Conservation (phyloP, 2,797 vertebrate species). For the Schizothorax lantsangensis region DNA sequence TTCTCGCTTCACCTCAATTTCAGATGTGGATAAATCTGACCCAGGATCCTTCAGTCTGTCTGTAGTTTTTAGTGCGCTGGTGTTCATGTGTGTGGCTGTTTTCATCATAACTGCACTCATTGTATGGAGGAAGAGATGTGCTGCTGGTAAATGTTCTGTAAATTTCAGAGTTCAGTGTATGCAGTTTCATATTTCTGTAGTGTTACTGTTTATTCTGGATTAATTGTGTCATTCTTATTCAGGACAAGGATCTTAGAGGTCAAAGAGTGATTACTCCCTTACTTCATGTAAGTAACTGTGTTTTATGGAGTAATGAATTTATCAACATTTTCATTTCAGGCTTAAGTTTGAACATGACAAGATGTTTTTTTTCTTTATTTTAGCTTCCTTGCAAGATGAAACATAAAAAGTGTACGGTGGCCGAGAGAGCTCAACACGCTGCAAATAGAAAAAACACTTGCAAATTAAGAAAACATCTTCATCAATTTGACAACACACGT, state of each 20-base stretch:
- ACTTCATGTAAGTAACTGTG: background rate
- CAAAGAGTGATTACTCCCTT: background rate
- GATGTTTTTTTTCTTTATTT: background rate
- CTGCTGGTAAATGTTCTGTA: conserved; percentile 14
- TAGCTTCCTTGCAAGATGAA: background rate
- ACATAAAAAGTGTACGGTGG: background rate
- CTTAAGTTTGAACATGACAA: background rate
- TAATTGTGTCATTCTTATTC: background rate
- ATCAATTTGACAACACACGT: too few relatives aligned
- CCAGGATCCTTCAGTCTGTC: background rate
- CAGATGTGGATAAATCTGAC: background rate
- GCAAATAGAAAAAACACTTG: too few relatives aligned
- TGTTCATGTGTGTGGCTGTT: background rate
- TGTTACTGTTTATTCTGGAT: background rate
- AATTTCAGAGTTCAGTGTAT: background rate
- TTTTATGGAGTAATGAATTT: background rate
- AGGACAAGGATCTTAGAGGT: background rate
- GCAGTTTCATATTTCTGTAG: background rate
- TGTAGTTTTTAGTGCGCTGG: background rate
- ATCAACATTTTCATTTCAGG: too few relatives aligned
- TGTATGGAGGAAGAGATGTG: background rate
- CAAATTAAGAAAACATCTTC: too few relatives aligned
- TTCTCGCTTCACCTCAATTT: background rate
- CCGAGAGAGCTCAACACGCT: too few relatives aligned
- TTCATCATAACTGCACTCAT: background rate